Percentiles rank a stretch among this genome's conserved stretches.
These are phyloP conservation scores for Galeruca laticollis DNA, from an alignment of 2,888 invertebrate species.

Conservation along the genomic window DNA sequence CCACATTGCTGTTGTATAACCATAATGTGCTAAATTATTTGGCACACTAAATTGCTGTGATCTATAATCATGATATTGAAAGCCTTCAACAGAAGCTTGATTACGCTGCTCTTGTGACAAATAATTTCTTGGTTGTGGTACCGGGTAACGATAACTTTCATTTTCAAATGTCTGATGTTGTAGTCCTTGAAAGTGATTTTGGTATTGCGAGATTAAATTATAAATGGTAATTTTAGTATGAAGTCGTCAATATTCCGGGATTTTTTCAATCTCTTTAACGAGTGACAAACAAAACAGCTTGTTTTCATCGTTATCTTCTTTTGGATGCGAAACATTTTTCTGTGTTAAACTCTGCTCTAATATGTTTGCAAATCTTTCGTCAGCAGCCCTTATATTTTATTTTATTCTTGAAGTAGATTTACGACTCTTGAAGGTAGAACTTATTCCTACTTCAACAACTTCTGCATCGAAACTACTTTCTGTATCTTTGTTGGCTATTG, in stretches of 20 bases:
- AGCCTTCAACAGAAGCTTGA: not conserved
- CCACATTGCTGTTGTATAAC: not conserved
- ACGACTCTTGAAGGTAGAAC: not conserved
- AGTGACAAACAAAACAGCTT: conserved; percentile 1
- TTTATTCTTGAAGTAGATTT: conserved; percentile 3
- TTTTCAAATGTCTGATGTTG: not conserved
- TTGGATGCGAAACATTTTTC: conserved; percentile 1
- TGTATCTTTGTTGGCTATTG: not conserved
- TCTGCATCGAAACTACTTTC: not conserved
- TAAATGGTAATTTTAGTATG: not conserved
- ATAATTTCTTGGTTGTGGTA: not conserved
- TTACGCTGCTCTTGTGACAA: not conserved
- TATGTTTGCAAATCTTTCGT: conserved; percentile 3
- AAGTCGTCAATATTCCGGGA: not conserved
- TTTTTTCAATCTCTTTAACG: not conserved
- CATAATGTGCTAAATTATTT: not conserved
- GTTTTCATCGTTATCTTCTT: not conserved
- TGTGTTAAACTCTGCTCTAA: not conserved
- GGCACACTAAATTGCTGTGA: not conserved
- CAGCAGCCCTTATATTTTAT: not conserved
- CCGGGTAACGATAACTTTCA: not conserved
- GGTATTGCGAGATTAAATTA: not conserved
- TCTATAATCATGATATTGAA: not conserved
- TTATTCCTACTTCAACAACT: not conserved
- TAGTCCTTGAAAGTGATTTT: not conserved